Evolutionary conservation across 2,888 invertebrate species (phyloP).

Genomic region (Scaptomyza tumidula): DNA sequence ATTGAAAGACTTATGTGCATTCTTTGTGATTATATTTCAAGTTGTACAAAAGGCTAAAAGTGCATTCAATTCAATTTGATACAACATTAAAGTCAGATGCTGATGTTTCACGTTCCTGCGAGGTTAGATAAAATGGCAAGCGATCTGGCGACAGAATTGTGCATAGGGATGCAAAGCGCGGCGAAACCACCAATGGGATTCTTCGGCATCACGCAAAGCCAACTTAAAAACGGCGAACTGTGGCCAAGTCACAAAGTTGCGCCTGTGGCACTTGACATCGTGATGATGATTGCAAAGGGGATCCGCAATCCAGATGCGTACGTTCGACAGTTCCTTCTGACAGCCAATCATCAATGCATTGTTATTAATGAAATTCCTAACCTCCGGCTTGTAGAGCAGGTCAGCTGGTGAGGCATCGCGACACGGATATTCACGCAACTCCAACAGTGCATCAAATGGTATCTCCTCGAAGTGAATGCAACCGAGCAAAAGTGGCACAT

Average conservation of each 20-base stretch:
- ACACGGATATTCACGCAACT: conserved; percentile 3
- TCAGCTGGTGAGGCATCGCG: not conserved
- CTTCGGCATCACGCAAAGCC: not conserved
- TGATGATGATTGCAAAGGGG: conserved; percentile 37
- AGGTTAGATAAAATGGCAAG: conserved; percentile 1
- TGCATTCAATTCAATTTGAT: too few species aligned
- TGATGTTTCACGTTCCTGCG: too few species aligned
- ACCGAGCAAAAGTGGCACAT: conserved; percentile 20
- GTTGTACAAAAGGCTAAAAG: too few species aligned
- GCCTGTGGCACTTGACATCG: conserved; percentile 30
- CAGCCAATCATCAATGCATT: conserved; percentile 2
- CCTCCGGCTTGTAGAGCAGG: conserved; percentile 19
- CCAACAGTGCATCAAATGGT: conserved; percentile 20
- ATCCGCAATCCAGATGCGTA: conserved; percentile 48
- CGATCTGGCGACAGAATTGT: conserved; percentile 26
- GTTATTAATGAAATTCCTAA: conserved; percentile 13
- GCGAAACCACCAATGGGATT: conserved; percentile 45
- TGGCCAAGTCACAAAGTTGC: conserved; percentile 20
- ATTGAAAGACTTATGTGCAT: too few species aligned
- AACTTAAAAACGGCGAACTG: conserved; percentile 18
- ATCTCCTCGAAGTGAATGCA: conserved; percentile 18
- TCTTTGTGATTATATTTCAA: too few species aligned
- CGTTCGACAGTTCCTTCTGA: not conserved
- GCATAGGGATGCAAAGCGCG: conserved; percentile 31
- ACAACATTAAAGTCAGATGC: too few species aligned